Percentiles rank a stretch among this genome's conserved stretches.
Conservation (phyloP, 2,888 invertebrate species). For the Ephialtes manifestator region DNA sequence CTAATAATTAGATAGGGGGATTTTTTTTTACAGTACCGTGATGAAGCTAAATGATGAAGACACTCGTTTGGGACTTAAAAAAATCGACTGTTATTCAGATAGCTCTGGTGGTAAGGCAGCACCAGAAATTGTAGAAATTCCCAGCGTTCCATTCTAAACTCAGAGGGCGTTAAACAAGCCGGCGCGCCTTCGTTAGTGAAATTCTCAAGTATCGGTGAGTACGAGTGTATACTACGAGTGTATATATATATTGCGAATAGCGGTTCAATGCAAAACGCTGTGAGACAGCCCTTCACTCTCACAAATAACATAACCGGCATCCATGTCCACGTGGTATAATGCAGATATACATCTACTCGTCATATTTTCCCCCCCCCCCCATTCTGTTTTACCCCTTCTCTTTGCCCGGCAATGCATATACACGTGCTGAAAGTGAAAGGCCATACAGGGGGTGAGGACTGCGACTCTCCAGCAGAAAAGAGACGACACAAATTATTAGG, state of each 20-base stretch:
- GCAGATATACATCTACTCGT: slow-evolving; percentile 27
- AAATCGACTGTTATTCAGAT: neutral
- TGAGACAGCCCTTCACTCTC: slow-evolving; percentile 54
- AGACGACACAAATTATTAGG: slow-evolving; percentile 8
- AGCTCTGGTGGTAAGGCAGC: neutral
- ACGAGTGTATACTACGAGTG: neutral
- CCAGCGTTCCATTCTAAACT: slow-evolving; percentile 40
- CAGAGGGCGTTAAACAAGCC: slow-evolving; percentile 39
- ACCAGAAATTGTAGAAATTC: slow-evolving; percentile 19
- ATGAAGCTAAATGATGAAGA: neutral
- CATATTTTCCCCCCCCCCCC: slow-evolving; percentile 31
- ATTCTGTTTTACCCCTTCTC: slow-evolving; percentile 4
- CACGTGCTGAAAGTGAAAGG: slow-evolving; percentile 66
- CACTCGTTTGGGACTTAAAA: neutral
- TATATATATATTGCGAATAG: slow-evolving; percentile 1
- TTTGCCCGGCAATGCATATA: neutral
- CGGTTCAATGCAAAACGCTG: slow-evolving; percentile 21
- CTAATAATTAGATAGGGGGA: no score
- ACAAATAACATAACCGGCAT: slow-evolving; percentile 61
- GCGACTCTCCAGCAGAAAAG: slow-evolving; percentile 3
- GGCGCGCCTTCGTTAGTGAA: slow-evolving; percentile 52
- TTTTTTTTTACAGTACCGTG: no score
- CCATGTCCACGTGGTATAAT: slow-evolving; percentile 58
- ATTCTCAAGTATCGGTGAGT: slow-evolving; percentile 20
- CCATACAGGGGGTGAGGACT: neutral